A percentile compares a stretch with the other conserved stretches of the same genome.
Evolutionary conservation across 2,113 vertebrate genomes (phyloP).

Genomic region (Cettia cetti): DNA sequence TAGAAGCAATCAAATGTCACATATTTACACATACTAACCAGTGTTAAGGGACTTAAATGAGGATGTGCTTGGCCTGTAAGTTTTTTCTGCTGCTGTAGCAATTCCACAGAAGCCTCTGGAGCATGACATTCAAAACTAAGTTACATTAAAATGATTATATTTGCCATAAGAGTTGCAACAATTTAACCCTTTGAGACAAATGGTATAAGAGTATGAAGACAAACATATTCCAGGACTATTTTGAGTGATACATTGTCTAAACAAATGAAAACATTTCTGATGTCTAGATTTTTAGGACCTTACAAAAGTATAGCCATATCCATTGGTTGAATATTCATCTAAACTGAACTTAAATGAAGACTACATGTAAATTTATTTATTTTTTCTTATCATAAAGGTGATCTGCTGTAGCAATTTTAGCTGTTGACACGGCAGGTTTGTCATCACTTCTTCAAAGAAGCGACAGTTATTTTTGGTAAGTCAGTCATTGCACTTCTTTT

Average conservation of each 20-base stretch:
- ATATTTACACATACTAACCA: background rate
- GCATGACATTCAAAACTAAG: background rate
- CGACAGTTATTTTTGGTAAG: background rate
- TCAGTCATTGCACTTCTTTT: background rate
- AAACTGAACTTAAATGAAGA: background rate
- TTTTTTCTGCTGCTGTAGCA: background rate
- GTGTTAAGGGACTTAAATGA: background rate
- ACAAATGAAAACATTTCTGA: background rate
- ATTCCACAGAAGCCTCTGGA: background rate
- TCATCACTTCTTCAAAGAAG: background rate
- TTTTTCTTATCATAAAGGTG: background rate
- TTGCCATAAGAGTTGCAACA: background rate
- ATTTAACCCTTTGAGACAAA: background rate
- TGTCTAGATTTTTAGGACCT: background rate
- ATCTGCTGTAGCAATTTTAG: background rate
- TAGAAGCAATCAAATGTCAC: background rate
- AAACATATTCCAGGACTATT: background rate
- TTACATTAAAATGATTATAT: background rate
- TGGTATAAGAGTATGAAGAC: background rate
- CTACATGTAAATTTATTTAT: background rate
- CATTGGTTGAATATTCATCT: background rate
- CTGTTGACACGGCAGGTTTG: background rate
- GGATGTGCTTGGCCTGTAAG: background rate
- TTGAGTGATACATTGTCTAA: background rate
- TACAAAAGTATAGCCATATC: background rate